These are phyloP conservation scores for Sarcophaga caerulescens DNA, from an alignment of 2,888 invertebrate genomes.

Conservation along the genomic window DNA sequence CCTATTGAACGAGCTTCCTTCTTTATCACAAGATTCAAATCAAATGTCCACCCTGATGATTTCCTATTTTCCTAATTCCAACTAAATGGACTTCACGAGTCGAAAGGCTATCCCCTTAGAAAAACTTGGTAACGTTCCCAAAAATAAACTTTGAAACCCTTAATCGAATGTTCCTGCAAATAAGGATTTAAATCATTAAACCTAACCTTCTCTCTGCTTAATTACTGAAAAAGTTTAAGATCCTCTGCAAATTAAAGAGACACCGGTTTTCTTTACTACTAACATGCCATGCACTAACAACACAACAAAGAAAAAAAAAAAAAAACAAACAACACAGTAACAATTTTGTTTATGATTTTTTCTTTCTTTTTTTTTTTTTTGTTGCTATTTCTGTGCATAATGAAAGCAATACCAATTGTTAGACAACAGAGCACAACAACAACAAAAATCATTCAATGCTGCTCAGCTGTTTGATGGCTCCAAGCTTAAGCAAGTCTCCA, in stretches of 20 bases:
- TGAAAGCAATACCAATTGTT: conserved; percentile 13
- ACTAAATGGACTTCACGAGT: too few relatives aligned
- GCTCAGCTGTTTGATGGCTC: conserved; percentile 64
- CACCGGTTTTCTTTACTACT: conserved; percentile 50
- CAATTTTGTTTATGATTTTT: conserved; percentile 37
- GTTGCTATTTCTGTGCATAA: background rate
- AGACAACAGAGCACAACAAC: background rate
- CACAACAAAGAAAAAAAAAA: conserved; percentile 1
- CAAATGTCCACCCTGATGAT: too few relatives aligned
- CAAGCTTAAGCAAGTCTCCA: conserved; percentile 60
- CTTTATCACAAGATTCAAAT: too few relatives aligned
- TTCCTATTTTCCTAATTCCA: too few relatives aligned
- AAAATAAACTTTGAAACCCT: too few relatives aligned
- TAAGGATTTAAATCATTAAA: too few relatives aligned
- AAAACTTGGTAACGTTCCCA: too few relatives aligned
- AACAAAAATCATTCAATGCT: background rate
- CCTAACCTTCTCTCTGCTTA: too few relatives aligned
- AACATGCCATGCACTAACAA: conserved; percentile 48
- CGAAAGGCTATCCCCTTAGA: too few relatives aligned
- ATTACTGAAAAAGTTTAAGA: conserved; percentile 29
- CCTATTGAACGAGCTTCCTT: too few relatives aligned
- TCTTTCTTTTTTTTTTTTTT: conserved; percentile 32
- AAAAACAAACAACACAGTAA: conserved; percentile 29
- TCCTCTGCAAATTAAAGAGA: conserved; percentile 40
- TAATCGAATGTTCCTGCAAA: too few relatives aligned